These are phyloP conservation scores for Manduca sexta DNA, from an alignment of 1,140 invertebrate genomes.

Conservation along the genomic window DNA sequence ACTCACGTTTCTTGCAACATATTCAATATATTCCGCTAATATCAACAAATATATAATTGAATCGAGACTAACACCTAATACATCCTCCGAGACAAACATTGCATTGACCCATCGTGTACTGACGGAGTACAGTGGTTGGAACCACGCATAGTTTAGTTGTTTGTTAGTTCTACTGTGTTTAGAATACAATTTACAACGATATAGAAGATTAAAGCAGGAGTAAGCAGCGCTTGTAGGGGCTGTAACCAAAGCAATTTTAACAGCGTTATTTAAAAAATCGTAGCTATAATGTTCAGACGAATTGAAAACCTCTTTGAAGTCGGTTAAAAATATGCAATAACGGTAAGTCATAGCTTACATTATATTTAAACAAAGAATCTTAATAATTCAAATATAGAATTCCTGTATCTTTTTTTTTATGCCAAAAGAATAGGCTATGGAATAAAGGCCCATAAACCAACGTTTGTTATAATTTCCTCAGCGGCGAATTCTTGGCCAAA, in stretches of 20 bases:
- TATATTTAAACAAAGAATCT: no score
- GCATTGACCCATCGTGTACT: conserved; percentile 67
- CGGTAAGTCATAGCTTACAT: no score
- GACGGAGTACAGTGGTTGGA: conserved; percentile 61
- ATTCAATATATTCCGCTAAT: conserved; percentile 67
- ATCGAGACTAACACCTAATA: conserved; percentile 45
- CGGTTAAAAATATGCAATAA: no score
- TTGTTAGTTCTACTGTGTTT: conserved; percentile 63
- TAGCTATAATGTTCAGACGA: no score
- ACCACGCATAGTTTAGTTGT: conserved; percentile 46
- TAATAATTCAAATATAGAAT: no score
- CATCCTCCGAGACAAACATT: conserved; percentile 68
- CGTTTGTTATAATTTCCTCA: no score
- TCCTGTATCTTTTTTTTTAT: no score
- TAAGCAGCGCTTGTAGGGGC: conserved; percentile 41
- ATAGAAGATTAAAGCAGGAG: conserved; percentile 55
- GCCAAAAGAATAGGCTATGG: no score
- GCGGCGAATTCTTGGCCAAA: no score
- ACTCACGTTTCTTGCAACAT: conserved; percentile 61
- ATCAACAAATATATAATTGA: conserved; percentile 47
- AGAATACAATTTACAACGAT: conserved; percentile 51
- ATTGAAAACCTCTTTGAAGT: no score
- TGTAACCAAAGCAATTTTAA: not conserved
- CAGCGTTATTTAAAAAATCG: no score
- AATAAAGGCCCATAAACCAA: no score